Conservation (phyloP, 2,797 vertebrate genomes). For the Nyctalus aviator region DNA sequence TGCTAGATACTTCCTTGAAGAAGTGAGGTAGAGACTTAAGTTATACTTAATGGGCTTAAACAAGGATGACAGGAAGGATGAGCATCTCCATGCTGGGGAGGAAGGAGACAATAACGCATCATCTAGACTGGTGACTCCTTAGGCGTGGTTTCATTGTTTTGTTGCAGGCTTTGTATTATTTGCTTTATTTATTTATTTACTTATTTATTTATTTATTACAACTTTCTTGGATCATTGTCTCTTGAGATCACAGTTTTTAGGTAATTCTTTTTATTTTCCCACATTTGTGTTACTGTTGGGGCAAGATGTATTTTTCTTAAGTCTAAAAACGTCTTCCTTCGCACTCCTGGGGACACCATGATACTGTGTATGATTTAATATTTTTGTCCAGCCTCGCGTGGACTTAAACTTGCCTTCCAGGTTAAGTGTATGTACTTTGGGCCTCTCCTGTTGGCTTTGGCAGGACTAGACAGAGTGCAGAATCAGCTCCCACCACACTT, state of each 20-base stretch:
- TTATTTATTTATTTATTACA: background rate
- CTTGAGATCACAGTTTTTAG: background rate
- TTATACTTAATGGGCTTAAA: background rate
- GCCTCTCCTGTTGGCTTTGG: background rate
- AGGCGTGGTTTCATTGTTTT: background rate
- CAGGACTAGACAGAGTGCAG: background rate
- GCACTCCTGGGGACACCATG: background rate
- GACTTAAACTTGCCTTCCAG: background rate
- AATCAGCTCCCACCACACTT: background rate
- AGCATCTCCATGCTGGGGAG: background rate
- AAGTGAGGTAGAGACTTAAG: background rate
- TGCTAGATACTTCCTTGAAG: background rate
- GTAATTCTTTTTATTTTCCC: background rate
- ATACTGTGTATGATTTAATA: background rate
- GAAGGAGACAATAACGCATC: background rate
- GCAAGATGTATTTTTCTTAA: background rate
- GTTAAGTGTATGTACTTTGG: background rate
- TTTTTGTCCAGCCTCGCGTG: background rate
- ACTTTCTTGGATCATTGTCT: background rate
- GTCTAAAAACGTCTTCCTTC: background rate
- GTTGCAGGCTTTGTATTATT: background rate
- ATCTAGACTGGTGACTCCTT: too few species aligned
- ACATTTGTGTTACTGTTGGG: background rate
- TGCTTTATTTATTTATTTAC: background rate
- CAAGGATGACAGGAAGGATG: background rate